Conservation (phyloP, 2,797 vertebrate species). For the Apodemus agrarius region DNA sequence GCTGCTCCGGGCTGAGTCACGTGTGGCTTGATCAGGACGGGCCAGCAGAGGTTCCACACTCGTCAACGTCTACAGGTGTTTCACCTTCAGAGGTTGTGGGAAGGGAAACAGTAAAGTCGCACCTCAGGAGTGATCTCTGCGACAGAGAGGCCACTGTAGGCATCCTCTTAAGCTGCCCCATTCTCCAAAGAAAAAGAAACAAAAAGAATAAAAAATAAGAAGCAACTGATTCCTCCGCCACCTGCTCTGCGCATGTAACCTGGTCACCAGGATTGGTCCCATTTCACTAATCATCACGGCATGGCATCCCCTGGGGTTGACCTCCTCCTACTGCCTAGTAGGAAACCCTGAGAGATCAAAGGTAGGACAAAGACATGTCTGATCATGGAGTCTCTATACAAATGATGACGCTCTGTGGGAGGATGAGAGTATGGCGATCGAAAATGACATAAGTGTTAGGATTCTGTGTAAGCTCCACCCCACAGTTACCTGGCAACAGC, state of each 20-base stretch:
- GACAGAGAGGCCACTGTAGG: background rate
- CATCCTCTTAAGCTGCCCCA: rapidly evolving
- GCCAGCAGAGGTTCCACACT: background rate
- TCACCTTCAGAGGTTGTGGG: constrained; percentile 29
- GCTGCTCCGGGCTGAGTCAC: background rate
- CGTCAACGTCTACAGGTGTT: constrained; percentile 54
- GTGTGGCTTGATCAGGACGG: background rate
- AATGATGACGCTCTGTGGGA: background rate
- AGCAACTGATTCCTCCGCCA: too few relatives aligned
- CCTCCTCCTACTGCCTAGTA: background rate
- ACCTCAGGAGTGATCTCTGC: background rate
- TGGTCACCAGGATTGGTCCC: background rate
- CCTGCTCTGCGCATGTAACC: rapidly evolving
- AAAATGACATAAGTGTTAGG: too few relatives aligned
- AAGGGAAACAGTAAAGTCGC: background rate
- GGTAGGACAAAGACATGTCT: constrained; percentile 1
- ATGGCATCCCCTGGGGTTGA: background rate
- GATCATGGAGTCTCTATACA: background rate
- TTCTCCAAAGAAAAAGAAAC: background rate
- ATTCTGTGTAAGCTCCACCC: too few relatives aligned
- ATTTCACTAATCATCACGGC: background rate
- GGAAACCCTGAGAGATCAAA: background rate
- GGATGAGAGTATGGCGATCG: too few relatives aligned
- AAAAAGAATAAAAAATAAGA: background rate
- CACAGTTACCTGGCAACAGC: too few relatives aligned